Conservation (phyloP, 2,797 vertebrate genomes). For the Bryconaethiops microstoma region DNA sequence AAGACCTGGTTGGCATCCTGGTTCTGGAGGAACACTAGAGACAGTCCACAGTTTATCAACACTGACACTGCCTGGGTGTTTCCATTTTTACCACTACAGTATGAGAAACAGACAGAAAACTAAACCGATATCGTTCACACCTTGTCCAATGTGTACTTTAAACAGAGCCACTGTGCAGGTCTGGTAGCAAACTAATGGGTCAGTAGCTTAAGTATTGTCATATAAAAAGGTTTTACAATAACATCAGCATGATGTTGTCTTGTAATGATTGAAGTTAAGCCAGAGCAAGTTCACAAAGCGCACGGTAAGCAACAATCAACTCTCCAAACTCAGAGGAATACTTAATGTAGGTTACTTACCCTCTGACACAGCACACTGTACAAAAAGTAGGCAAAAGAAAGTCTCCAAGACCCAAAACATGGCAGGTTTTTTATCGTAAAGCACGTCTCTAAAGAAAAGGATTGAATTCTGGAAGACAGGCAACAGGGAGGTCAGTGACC, state of each 20-base stretch:
- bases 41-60: conserved; percentile 9
- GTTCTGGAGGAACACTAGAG: conserved; percentile 82
- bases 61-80: not conserved
- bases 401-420: conserved; percentile 57
- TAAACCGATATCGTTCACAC: not conserved
- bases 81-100: conserved; percentile 2
- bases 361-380: conserved; percentile 37
- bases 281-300: not conserved
- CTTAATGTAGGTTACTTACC: conserved; percentile 50
- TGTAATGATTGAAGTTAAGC: not conserved
- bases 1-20: conserved; percentile 78
- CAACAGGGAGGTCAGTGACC: conserved; percentile 57
- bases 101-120: not conserved
- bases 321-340: not conserved
- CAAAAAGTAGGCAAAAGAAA: conserved; percentile 55
- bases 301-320: not conserved
- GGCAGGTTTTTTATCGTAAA: conserved; percentile 35
- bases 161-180: not conserved
- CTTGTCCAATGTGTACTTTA: not conserved
- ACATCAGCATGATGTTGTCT: not conserved
- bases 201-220: not conserved
- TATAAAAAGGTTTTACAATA: not conserved
- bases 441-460: conserved; percentile 43
- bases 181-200: not conserved
- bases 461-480: conserved; percentile 44